Conservation (phyloP, 2,797 vertebrate genomes). For the Bovichtus diacanthus region DNA sequence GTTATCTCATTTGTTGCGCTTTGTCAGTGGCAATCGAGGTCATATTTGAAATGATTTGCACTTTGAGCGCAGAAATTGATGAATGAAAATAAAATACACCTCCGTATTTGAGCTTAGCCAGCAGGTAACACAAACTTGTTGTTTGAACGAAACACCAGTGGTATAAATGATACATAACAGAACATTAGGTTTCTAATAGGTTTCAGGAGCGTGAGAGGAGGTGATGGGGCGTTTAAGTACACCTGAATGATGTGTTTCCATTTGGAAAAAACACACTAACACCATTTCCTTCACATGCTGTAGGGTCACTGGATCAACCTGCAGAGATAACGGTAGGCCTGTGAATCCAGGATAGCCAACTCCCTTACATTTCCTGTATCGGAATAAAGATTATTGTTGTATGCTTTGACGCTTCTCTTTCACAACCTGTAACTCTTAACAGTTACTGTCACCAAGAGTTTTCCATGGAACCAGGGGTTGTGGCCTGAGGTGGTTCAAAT, state of each 20-base stretch:
- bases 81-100: too few species aligned
- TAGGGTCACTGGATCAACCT: not conserved
- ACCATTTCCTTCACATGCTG: not conserved
- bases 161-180: not conserved
- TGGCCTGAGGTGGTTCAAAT: not conserved
- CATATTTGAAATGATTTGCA: too few species aligned
- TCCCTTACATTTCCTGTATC: conserved; percentile 15
- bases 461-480: not conserved
- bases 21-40: too few species aligned
- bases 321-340: not conserved
- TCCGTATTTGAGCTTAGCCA: not conserved
- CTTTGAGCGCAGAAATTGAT: too few species aligned
- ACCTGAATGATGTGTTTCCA: not conserved
- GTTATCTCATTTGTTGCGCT: too few species aligned
- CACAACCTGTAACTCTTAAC: not conserved
- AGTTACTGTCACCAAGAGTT: not conserved
- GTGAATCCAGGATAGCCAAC: not conserved
- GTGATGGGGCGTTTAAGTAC: not conserved
- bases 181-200: not conserved
- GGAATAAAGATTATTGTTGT: conserved; percentile 3
- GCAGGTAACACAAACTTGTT: not conserved
- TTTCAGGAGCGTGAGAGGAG: not conserved
- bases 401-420: not conserved
- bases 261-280: not conserved
- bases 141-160: not conserved